These are phyloP conservation scores for Mycalesis mineus DNA, from an alignment of 2,888 invertebrate genomes.

Conservation along the genomic window DNA sequence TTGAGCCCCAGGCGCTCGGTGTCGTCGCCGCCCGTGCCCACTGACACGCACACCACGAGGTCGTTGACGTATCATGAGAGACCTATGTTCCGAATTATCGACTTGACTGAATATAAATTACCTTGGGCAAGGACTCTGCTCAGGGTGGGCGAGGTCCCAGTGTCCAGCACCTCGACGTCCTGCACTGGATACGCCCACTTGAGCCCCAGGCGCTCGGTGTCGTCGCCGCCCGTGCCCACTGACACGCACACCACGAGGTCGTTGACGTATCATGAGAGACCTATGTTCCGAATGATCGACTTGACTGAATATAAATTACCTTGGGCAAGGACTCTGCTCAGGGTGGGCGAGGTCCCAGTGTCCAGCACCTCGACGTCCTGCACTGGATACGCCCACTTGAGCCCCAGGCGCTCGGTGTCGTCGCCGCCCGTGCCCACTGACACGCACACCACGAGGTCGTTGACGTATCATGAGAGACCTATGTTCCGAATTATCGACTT, in stretches of 20 bases:
- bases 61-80: too few relatives aligned
- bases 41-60: constrained; percentile 93
- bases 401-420: constrained; percentile 84
- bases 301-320: too few relatives aligned
- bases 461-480: too few relatives aligned
- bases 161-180: constrained; percentile 91
- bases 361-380: constrained; percentile 92
- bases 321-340: constrained; percentile 88
- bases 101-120: too few relatives aligned
- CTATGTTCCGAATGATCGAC: too few relatives aligned
- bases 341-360: constrained; percentile 88
- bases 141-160: constrained; percentile 89
- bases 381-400: constrained; percentile 94
- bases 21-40: constrained; percentile 83
- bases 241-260: constrained; percentile 95
- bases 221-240: constrained; percentile 84
- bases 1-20: constrained; percentile 88
- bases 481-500: too few relatives aligned
- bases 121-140: constrained; percentile 89
- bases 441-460: constrained; percentile 95
- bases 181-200: constrained; percentile 94
- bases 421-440: constrained; percentile 86
- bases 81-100: too few relatives aligned
- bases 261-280: too few relatives aligned
- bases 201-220: constrained; percentile 85